A percentile compares a stretch with the other conserved stretches of the same genome.
phyloP scores from a whole-genome alignment of 2,113 vertebrate species.

The Megalops atlanticus region DNA sequence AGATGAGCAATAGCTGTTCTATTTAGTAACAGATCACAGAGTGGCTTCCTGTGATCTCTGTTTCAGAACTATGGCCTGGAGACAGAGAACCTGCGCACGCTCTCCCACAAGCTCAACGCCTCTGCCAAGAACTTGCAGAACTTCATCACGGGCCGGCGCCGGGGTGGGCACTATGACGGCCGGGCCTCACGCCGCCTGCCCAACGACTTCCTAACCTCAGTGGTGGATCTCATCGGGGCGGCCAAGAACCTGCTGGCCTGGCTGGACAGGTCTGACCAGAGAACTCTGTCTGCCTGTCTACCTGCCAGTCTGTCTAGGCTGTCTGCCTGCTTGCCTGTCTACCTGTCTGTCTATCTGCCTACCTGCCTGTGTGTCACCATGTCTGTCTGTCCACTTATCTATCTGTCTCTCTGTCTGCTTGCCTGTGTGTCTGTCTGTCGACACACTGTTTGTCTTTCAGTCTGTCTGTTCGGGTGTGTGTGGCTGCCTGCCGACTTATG shows the following conservation, averaged over 20 bases:
- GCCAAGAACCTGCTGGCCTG: constrained; percentile 77
- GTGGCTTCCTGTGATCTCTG: constrained; percentile 20
- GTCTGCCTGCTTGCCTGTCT: no score
- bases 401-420: no score
- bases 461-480: neutral
- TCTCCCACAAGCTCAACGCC: constrained; percentile 77
- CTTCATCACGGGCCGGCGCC: constrained; percentile 76
- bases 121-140: constrained; percentile 82
- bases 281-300: no score
- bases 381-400: no score
- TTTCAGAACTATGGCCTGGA: constrained; percentile 79
- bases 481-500: no score
- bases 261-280: constrained; percentile 74
- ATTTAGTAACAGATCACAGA: neutral
- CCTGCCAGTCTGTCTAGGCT: no score
- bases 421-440: no score
- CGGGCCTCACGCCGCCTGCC: constrained; percentile 74
- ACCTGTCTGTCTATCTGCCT: constrained; percentile 26
- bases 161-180: constrained; percentile 75
- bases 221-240: constrained; percentile 79
- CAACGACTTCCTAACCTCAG: constrained; percentile 77
- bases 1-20: neutral
- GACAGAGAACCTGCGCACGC: constrained; percentile 77
- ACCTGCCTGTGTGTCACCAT: constrained; percentile 27
- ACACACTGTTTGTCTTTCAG: neutral